phyloP scores from a whole-genome alignment of 2,113 vertebrate species.

The Cebus imitator region DNA sequence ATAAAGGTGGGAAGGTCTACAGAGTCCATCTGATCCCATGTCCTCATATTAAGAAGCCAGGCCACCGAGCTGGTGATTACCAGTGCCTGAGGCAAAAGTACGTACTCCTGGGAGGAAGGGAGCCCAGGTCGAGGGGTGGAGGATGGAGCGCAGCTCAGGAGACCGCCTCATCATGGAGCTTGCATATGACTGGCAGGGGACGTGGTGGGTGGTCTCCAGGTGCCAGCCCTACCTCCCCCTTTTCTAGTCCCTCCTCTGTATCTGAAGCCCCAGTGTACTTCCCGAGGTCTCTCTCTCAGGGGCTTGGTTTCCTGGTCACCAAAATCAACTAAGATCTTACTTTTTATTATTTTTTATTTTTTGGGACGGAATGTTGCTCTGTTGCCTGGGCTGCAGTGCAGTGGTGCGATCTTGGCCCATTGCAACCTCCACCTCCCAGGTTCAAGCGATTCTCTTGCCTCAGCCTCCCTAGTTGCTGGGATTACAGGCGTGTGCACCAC shows the following conservation, averaged over 20 bases:
- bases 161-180: not conserved
- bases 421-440: no score
- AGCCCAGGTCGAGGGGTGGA: not conserved
- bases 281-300: not conserved
- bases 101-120: not conserved
- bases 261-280: not conserved
- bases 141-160: accelerated
- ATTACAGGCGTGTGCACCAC: no score
- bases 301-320: not conserved
- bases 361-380: no score
- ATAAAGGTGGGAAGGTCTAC: not conserved
- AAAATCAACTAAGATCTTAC: not conserved
- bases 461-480: no score
- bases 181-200: not conserved
- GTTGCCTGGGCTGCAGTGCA: no score
- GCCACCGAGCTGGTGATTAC: not conserved
- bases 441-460: no score
- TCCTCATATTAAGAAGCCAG: not conserved
- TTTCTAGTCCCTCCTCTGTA: not conserved
- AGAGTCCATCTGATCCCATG: not conserved
- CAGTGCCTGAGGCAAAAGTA: not conserved
- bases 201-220: accelerated
- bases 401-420: no score
- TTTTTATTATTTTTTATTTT: not conserved
- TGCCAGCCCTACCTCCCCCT: not conserved